A percentile compares a stretch with the other conserved stretches of the same genome.
phyloP scores from a whole-genome alignment of 2,797 vertebrate species.

The Onychomys torridus region DNA sequence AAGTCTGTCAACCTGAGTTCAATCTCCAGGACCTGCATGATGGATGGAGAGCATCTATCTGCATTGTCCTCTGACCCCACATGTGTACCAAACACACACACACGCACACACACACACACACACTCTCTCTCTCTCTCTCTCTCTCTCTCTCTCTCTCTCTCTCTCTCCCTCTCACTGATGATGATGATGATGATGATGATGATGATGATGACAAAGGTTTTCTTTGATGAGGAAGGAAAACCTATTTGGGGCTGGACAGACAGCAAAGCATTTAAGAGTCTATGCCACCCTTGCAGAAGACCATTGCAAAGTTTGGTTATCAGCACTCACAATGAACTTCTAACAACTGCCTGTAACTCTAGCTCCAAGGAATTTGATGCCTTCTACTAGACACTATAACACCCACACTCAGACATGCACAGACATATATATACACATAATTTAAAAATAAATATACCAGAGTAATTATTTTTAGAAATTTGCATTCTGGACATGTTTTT shows the following conservation, averaged over 20 bases:
- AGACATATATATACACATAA: too few species aligned
- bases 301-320: background rate
- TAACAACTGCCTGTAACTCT: background rate
- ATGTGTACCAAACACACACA: background rate
- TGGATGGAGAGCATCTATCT: background rate
- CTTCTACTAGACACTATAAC: background rate
- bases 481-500: background rate
- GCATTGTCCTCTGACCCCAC: background rate
- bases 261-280: background rate
- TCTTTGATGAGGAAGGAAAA: background rate
- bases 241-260: background rate
- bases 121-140: too few species aligned
- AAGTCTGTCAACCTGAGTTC: background rate
- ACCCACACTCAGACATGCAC: too few species aligned
- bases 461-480: constrained; percentile 36
- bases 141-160: too few species aligned
- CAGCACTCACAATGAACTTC: too few species aligned
- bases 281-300: background rate
- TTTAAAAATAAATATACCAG: background rate
- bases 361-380: background rate
- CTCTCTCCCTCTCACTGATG: too few species aligned
- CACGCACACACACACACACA: background rate
- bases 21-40: background rate
- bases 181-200: background rate
- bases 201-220: background rate